Conservation (phyloP, 2,797 vertebrate genomes). For the Trachops cirrhosus region DNA sequence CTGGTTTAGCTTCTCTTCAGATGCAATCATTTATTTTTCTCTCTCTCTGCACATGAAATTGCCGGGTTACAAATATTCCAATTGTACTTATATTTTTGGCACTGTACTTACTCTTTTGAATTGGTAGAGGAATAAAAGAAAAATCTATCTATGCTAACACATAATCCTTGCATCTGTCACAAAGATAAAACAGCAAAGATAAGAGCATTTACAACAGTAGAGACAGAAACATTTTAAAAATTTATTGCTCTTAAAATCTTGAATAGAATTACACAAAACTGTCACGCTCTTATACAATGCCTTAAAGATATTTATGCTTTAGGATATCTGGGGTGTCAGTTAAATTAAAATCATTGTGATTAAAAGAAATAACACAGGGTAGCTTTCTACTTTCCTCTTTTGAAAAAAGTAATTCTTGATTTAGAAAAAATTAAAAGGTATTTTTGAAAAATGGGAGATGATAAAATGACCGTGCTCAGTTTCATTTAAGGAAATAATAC, state of each 20-base stretch:
- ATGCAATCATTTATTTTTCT: neutral
- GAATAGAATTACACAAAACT: neutral
- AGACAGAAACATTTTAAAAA: neutral
- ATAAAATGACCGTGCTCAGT: neutral
- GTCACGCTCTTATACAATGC: neutral
- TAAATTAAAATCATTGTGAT: neutral
- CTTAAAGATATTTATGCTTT: neutral
- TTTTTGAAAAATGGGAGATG: neutral
- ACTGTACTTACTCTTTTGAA: neutral
- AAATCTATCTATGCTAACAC: neutral
- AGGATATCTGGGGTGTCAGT: neutral
- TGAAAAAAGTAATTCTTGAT: neutral
- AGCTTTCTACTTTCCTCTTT: neutral
- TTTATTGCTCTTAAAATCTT: constrained; percentile 30
- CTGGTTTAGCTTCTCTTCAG: constrained; percentile 24
- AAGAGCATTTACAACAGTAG: neutral
- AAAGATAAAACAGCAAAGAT: constrained; percentile 16
- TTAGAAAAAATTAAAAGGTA: constrained; percentile 1
- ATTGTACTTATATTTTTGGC: constrained; percentile 5
- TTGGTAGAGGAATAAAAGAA: neutral
- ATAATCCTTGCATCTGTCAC: neutral
- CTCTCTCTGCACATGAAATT: constrained; percentile 18
- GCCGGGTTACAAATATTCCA: constrained; percentile 12
- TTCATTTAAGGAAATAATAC: neutral
- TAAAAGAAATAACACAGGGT: neutral